Conservation (phyloP, 2,888 invertebrate species). For the Lathronympha strigana region DNA sequence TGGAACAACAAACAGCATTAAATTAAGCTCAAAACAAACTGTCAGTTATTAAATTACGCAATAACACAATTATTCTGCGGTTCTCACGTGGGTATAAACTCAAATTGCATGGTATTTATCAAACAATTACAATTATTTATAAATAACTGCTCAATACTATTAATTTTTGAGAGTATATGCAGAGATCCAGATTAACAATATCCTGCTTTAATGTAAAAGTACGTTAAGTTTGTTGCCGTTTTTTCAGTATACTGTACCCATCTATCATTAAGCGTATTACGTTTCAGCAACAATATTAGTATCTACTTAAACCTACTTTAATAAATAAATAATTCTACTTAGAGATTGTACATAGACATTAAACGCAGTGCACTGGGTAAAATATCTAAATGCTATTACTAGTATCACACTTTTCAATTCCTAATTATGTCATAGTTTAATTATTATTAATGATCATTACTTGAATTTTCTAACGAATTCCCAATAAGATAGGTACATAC, state of each 20-base stretch:
- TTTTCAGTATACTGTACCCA: slow-evolving; percentile 49
- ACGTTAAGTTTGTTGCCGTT: slow-evolving; percentile 39
- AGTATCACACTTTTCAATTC: slow-evolving; percentile 71
- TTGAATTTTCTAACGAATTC: slow-evolving; percentile 38
- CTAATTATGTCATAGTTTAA: slow-evolving; percentile 28
- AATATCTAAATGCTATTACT: slow-evolving; percentile 56
- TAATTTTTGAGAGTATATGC: slow-evolving; percentile 53
- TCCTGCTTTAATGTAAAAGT: background rate
- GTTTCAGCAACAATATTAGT: slow-evolving; percentile 54
- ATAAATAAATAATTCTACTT: slow-evolving; percentile 51
- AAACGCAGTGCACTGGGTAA: slow-evolving; percentile 35
- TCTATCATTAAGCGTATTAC: slow-evolving; percentile 65
- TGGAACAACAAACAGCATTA: background rate
- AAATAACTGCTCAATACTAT: background rate
- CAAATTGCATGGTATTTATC: slow-evolving; percentile 12
- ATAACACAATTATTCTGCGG: background rate
- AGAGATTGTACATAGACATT: slow-evolving; percentile 37
- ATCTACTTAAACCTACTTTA: slow-evolving; percentile 41
- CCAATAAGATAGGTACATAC: slow-evolving; percentile 45
- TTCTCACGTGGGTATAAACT: slow-evolving; percentile 7
- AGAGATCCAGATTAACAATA: slow-evolving; percentile 59
- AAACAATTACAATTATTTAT: background rate
- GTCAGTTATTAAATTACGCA: background rate
- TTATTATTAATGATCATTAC: slow-evolving; percentile 8
- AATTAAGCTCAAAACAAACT: background rate